These are phyloP conservation scores for Odontomyia ornata DNA, from an alignment of 2,888 invertebrate species.

Conservation along the genomic window DNA sequence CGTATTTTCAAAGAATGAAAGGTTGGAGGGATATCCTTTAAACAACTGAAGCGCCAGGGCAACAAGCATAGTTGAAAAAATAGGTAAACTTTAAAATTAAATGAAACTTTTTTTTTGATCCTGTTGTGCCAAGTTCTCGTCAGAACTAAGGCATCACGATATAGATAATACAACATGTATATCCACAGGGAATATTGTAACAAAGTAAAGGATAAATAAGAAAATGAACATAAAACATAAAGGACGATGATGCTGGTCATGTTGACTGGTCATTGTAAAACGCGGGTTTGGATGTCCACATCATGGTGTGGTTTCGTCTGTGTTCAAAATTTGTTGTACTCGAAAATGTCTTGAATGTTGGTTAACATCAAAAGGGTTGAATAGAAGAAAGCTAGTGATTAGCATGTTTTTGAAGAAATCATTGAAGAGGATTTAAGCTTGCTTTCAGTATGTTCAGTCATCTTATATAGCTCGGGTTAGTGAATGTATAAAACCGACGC, in stretches of 20 bases:
- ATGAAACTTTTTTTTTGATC: too few relatives aligned
- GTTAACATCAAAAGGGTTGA: constrained; percentile 44
- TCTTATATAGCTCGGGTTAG: not conserved
- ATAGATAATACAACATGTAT: not conserved
- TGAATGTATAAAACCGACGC: too few relatives aligned
- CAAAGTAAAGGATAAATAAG: not conserved
- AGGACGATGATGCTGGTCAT: constrained; percentile 43
- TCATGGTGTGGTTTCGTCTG: not conserved
- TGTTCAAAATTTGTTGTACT: not conserved
- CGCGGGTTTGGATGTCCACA: not conserved
- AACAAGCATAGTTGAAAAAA: constrained; percentile 37
- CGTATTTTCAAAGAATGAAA: constrained; percentile 24
- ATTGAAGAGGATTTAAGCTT: not conserved
- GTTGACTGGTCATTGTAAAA: constrained; percentile 24
- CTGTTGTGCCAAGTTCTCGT: too few relatives aligned
- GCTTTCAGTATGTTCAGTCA: constrained; percentile 3
- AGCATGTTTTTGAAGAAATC: not conserved
- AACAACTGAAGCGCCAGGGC: constrained; percentile 31
- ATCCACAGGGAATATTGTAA: not conserved
- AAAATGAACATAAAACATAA: not conserved
- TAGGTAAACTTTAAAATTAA: not conserved
- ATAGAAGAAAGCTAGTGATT: constrained; percentile 21
- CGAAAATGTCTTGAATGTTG: constrained; percentile 32
- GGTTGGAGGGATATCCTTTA: not conserved
- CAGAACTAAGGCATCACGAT: too few relatives aligned